Evolutionary conservation across 2,888 invertebrate genomes (phyloP).

Genomic region (Argyra leucocephala): DNA sequence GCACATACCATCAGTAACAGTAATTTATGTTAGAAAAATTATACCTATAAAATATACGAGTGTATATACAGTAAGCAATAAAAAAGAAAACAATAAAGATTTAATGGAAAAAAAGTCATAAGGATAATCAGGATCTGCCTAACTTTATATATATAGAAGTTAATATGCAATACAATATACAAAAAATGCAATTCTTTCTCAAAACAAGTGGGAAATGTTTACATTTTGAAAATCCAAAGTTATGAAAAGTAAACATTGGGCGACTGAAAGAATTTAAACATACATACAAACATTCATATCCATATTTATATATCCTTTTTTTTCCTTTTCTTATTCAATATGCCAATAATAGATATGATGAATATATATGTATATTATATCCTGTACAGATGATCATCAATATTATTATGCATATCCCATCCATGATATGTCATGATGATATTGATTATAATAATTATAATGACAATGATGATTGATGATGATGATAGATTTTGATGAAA

Average conservation of each 20-base stretch:
- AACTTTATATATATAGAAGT: neutral
- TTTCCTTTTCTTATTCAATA: neutral
- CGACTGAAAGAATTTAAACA: neutral
- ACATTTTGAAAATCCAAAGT: neutral
- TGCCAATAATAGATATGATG: neutral
- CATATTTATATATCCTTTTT: neutral
- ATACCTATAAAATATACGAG: too few relatives aligned
- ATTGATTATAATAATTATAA: neutral
- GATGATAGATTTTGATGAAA: neutral
- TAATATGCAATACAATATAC: conserved; percentile 3
- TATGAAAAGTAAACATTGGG: conserved; percentile 3
- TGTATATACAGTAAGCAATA: too few relatives aligned
- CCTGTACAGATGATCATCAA: neutral
- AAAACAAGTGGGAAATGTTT: conserved; percentile 3
- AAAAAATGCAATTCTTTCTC: neutral
- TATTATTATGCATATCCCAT: neutral
- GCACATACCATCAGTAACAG: too few relatives aligned
- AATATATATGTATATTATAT: neutral
- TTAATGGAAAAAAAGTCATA: neutral
- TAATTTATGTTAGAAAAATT: too few relatives aligned
- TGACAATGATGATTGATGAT: neutral
- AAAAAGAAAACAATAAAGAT: neutral
- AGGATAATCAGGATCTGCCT: conserved; percentile 5
- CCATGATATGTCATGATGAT: neutral
- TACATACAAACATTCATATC: too few relatives aligned